Conservation (phyloP, 2,888 invertebrate genomes). For the Zaprionus obscuricornis region DNA sequence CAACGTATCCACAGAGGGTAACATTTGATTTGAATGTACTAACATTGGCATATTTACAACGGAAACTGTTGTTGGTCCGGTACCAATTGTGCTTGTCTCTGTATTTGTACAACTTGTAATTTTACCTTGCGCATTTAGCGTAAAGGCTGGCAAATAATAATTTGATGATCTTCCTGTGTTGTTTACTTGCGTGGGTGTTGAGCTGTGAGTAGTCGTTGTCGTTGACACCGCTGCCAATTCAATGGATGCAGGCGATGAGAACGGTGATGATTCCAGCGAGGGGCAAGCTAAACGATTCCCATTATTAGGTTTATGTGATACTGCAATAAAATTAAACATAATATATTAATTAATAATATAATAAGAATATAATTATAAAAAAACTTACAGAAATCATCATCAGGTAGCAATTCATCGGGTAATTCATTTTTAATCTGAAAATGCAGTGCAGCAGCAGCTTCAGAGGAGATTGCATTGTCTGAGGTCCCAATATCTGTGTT, state of each 20-base stretch:
- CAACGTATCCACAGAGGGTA: constrained; percentile 82
- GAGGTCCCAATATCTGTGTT: constrained; percentile 65
- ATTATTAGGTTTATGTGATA: constrained; percentile 61
- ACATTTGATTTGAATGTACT: constrained; percentile 75
- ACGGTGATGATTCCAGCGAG: constrained; percentile 81
- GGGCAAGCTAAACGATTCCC: constrained; percentile 74
- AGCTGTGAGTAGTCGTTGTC: constrained; percentile 18
- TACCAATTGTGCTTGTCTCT: constrained; percentile 8
- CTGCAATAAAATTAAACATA: constrained; percentile 49
- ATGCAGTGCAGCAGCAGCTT: constrained; percentile 74
- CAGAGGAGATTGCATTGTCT: constrained; percentile 78
- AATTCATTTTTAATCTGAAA: constrained; percentile 80
- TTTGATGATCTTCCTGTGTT: constrained; percentile 48
- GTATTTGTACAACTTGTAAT: constrained; percentile 38
- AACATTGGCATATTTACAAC: constrained; percentile 71
- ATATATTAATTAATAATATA: neutral
- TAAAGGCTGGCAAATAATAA: constrained; percentile 67
- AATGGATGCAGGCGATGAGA: constrained; percentile 81
- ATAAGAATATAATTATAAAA: neutral
- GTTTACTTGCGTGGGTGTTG: constrained; percentile 28
- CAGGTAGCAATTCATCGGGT: constrained; percentile 67
- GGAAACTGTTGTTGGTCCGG: constrained; percentile 51
- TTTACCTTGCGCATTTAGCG: constrained; percentile 66
- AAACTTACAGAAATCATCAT: constrained; percentile 80
- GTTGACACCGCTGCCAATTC: constrained; percentile 68